phyloP scores from a whole-genome alignment of 2,797 vertebrate species.

The Masticophis lateralis region DNA sequence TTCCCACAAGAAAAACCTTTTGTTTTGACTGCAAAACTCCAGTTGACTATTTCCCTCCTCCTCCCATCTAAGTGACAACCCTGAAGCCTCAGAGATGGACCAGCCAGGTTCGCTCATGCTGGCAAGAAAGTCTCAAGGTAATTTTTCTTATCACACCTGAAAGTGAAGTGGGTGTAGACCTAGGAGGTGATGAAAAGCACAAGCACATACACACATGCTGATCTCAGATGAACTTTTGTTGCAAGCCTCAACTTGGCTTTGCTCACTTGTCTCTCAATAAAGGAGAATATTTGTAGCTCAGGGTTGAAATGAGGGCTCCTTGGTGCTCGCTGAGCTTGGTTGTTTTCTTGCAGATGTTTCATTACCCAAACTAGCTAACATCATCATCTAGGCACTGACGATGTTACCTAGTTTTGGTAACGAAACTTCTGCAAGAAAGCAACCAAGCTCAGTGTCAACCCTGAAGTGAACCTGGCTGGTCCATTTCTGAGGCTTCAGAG shows the following conservation, averaged over 20 bases:
- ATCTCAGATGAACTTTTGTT: background rate
- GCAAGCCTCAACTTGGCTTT: background rate
- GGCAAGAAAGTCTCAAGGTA: background rate
- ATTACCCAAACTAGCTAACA: background rate
- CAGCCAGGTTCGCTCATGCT: background rate
- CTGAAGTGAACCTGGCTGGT: too few relatives aligned
- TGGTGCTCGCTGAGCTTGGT: background rate
- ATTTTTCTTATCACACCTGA: background rate
- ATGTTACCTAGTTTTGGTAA: background rate
- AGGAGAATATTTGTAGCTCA: background rate
- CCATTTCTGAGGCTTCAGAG: too few relatives aligned
- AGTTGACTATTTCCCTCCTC: too few relatives aligned
- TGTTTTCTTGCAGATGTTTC: background rate
- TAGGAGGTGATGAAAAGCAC: background rate
- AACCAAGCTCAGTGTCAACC: background rate
- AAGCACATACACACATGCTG: background rate
- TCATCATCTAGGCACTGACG: background rate
- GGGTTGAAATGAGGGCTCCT: background rate
- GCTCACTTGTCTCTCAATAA: too few relatives aligned
- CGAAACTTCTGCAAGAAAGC: background rate
- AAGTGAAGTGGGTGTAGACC: background rate
- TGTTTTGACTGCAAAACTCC: too few relatives aligned
- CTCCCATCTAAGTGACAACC: too few relatives aligned
- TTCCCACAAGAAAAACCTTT: too few relatives aligned
- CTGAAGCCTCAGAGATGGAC: too few relatives aligned